Evolutionary conservation across 2,797 vertebrate species (phyloP).

Genomic region (Benthosema pterotum): DNA sequence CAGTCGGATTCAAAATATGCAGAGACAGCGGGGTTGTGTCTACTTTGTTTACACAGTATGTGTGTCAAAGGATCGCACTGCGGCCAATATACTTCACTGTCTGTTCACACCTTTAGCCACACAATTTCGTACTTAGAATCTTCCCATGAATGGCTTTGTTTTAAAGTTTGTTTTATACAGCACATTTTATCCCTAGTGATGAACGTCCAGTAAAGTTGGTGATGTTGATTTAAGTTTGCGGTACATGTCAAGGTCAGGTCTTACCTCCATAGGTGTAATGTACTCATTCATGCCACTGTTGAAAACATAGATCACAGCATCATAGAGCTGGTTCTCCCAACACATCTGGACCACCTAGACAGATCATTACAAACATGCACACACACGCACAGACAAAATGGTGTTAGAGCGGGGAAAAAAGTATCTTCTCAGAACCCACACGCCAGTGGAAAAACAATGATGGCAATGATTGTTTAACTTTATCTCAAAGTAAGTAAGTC

Average conservation of each 20-base stretch:
- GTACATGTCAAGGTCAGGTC: constrained; percentile 2
- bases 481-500: too few relatives aligned
- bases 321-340: constrained; percentile 93
- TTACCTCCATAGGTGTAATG: constrained; percentile 95
- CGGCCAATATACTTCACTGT: not conserved
- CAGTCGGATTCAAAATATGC: not conserved
- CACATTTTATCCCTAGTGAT: too few relatives aligned
- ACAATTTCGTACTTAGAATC: too few relatives aligned
- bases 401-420: too few relatives aligned
- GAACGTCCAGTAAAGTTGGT: too few relatives aligned
- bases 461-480: constrained; percentile 26
- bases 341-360: constrained; percentile 91
- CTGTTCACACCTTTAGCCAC: not conserved
- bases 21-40: not conserved
- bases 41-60: not conserved
- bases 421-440: too few relatives aligned
- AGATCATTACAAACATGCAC: constrained; percentile 50
- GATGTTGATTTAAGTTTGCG: not conserved
- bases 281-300: constrained; percentile 98
- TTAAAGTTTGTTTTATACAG: too few relatives aligned
- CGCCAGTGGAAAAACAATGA: too few relatives aligned
- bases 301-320: constrained; percentile 97
- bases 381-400: constrained; percentile 23
- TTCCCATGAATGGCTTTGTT: too few relatives aligned
- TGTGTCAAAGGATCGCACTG: not conserved